Base-by-base conservation (phyloP, 2,113 vertebrate species). In the Nibea coibor region DNA sequence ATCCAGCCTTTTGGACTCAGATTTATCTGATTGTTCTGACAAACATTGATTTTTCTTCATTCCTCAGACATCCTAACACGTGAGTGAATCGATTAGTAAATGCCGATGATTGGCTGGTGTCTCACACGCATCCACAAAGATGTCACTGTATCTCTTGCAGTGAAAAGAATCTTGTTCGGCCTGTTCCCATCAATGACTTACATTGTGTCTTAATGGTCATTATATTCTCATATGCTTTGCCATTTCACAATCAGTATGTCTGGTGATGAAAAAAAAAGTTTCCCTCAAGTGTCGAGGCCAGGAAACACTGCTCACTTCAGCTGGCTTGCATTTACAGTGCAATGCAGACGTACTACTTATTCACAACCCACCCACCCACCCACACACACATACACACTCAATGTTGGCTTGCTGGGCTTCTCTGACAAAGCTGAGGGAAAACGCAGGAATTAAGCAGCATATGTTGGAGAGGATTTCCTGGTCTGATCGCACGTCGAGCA, bases 301-400 rank as follows among this genome's bases (percentile, higher is more conserved):
- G 28, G 48, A 66, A 75, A 78, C 17, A 20, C 70, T 59, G 19
- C 51, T 31, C 71, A 79, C 75, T 62, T 76, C 26, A 79, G 42
- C 68, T 80, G 76, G 76, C 78, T 56, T 85, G 66, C 53, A 81
- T 70, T 78, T 69, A 42, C 19, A 74, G 28, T 43, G 48, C 42
- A 59, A 50, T 19, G 47, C 17, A 39, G 31, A 42, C 51, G 26
- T 14, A 24, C 54, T 61, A 8, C 65, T 57, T 11, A 56, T 71
- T 72, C 22, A 47, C 47, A 22, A 39, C 8, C 35, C 7, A 9
- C 35, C 7, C 35, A 39, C 8, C 35, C 1, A 35, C 35, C 1
- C 28, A 15, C 28, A 19, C 31, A 31, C 53, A 10, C 53, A 74
- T 35, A 22, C 28, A 15, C 28, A 72, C 51, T 4, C 43, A 47